These are phyloP conservation scores for Brachionichthys hirsutus DNA, from an alignment of 2,113 vertebrate species.

Conservation along the genomic window DNA sequence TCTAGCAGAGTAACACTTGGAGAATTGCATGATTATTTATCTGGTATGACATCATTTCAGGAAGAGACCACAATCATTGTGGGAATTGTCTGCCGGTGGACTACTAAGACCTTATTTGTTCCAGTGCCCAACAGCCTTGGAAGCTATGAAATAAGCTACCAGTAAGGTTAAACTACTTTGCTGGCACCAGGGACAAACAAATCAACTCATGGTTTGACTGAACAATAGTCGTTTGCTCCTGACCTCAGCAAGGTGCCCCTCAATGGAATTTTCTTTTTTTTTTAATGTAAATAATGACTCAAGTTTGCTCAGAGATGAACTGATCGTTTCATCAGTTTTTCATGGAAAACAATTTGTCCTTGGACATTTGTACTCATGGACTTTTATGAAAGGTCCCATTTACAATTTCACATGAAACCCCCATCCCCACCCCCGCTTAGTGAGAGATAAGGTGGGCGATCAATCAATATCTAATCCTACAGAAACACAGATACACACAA, in stretches of 20 bases:
- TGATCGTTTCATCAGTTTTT: slow-evolving; percentile 74
- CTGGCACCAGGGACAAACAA: slow-evolving; percentile 48
- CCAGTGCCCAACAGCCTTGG: slow-evolving; percentile 62
- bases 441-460: slow-evolving; percentile 73
- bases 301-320: slow-evolving; percentile 79
- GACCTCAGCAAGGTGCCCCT: slow-evolving; percentile 48
- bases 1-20: neutral
- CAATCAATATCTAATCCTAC: slow-evolving; percentile 76
- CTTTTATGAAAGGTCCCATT: slow-evolving; percentile 82
- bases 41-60: slow-evolving; percentile 55
- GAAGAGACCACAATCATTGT: slow-evolving; percentile 56
- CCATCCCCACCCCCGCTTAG: slow-evolving; percentile 28
- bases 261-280: slow-evolving; percentile 69
- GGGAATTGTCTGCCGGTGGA: slow-evolving; percentile 61
- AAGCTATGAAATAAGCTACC: slow-evolving; percentile 78
- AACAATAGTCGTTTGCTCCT: slow-evolving; percentile 42
- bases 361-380: slow-evolving; percentile 79
- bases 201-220: slow-evolving; percentile 46
- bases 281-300: slow-evolving; percentile 79
- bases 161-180: slow-evolving; percentile 67
- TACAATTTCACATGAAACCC: slow-evolving; percentile 75
- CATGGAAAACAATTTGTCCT: slow-evolving; percentile 84
- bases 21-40: slow-evolving; percentile 19
- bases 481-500: slow-evolving; percentile 33
- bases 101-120: slow-evolving; percentile 36